Base-by-base conservation (phyloP, 2,888 invertebrate species). In the Ephialtes manifestator region DNA sequence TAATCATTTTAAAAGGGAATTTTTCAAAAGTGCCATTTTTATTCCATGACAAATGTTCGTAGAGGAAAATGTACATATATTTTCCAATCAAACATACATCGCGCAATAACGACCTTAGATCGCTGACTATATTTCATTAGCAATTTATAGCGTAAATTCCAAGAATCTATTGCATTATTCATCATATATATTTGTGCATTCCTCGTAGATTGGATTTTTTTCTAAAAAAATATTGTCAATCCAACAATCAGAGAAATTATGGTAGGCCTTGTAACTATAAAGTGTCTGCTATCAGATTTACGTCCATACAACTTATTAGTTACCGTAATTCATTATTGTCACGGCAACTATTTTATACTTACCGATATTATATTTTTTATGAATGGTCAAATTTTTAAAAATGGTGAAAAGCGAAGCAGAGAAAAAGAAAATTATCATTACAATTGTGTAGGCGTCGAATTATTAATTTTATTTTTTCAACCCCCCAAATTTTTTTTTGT, bases 401-500 rank as follows among this genome's bases (percentile, higher is more conserved):
- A 60, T 60, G 18, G 24, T 65, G n/a, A 28, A 7, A 51, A 20
- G 28, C 20, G 20, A 24, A 28, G 39, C 46, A 75, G 39, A 51
- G 48, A 13, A 48, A 15, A 60, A 0, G 28, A 63, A 72, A 78
- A 60, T 72, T 71, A 77, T 77, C 76, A 83, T 78, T 51, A 78
- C 24, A 78, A 83, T 67, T 63, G 48, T 18, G 13, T 39, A 18
- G 39, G 55, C 11, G 11, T 65, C 35, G 48, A 68, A n/a, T n/a
- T n/a, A n/a, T n/a, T n/a, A 46, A 77, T 46, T 68, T 78, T 39
- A 24, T 24, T 43, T 51, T 13, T 51, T 74, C 60, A 74, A 51
- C 83, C 83, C 74, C 74, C 83, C 78, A 74, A 20, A 15, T 15
- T 48, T 76, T 79, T 58, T 43, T 18, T n/a, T 68, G 58, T 67